phyloP scores from a whole-genome alignment of 2,797 vertebrate genomes.

The Poeciliopsis paucimaculata region DNA sequence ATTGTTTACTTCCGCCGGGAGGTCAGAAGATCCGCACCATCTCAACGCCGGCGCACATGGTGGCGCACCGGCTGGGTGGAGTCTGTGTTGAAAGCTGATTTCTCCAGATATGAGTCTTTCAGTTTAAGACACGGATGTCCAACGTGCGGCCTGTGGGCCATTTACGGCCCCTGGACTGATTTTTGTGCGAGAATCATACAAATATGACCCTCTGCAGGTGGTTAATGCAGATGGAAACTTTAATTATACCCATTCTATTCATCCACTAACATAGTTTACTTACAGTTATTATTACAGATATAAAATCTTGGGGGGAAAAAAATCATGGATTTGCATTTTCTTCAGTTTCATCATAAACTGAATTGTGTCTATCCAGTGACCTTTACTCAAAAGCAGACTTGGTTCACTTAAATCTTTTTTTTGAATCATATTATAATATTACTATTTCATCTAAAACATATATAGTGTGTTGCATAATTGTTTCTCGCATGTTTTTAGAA shows the following conservation, averaged over 20 bases:
- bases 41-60: neutral
- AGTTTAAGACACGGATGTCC: neutral
- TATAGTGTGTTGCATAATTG: too few species aligned
- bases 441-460: too few species aligned
- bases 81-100: neutral
- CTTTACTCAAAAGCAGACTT: neutral
- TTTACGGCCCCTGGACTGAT: neutral
- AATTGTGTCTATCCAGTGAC: neutral
- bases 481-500: neutral
- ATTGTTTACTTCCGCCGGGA: slow-evolving; percentile 2
- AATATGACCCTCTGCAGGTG: neutral
- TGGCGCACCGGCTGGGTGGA: neutral
- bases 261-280: too few species aligned
- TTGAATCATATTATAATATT: too few species aligned
- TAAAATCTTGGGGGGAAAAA: neutral
- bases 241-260: neutral
- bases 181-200: neutral
- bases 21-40: neutral
- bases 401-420: too few species aligned
- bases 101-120: neutral
- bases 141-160: too few species aligned
- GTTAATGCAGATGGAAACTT: neutral
- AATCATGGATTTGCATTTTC: neutral
- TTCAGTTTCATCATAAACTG: neutral
- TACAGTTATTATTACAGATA: too few species aligned